These are phyloP conservation scores for Drosophila anomelani DNA, from an alignment of 2,888 invertebrate species.

Conservation along the genomic window DNA sequence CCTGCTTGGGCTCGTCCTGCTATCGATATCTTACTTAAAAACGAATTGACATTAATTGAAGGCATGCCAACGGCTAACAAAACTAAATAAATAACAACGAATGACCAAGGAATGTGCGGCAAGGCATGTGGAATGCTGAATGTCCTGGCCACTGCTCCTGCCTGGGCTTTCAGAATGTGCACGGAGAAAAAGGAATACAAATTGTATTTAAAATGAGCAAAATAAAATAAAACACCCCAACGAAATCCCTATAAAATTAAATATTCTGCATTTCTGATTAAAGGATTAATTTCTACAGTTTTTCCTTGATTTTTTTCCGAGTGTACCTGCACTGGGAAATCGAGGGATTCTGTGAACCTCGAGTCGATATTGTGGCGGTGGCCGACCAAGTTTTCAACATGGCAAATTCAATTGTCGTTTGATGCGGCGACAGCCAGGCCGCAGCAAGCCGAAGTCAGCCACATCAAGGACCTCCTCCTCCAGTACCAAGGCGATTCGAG, in stretches of 20 bases:
- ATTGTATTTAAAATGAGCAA: neutral
- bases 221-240: neutral
- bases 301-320: neutral
- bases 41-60: constrained; percentile 84
- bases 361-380: constrained; percentile 55
- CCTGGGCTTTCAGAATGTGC: neutral
- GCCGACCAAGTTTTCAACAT: constrained; percentile 76
- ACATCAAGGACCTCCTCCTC: constrained; percentile 46
- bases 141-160: constrained; percentile 31
- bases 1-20: constrained; percentile 17
- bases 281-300: no score
- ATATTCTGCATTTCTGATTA: no score
- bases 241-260: neutral
- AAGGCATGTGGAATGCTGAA: constrained; percentile 44
- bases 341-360: constrained; percentile 48
- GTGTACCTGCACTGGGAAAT: constrained; percentile 30
- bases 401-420: constrained; percentile 83
- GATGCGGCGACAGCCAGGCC: constrained; percentile 68
- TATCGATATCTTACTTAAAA: constrained; percentile 81
- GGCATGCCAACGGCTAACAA: constrained; percentile 80
- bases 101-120: constrained; percentile 58
- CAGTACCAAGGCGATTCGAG: neutral
- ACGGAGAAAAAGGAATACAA: neutral
- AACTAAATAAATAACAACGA: constrained; percentile 81
- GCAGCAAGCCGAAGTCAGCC: constrained; percentile 50